Evolutionary conservation across 2,888 invertebrate species (phyloP).

Genomic region (Leucoptera coffeella): DNA sequence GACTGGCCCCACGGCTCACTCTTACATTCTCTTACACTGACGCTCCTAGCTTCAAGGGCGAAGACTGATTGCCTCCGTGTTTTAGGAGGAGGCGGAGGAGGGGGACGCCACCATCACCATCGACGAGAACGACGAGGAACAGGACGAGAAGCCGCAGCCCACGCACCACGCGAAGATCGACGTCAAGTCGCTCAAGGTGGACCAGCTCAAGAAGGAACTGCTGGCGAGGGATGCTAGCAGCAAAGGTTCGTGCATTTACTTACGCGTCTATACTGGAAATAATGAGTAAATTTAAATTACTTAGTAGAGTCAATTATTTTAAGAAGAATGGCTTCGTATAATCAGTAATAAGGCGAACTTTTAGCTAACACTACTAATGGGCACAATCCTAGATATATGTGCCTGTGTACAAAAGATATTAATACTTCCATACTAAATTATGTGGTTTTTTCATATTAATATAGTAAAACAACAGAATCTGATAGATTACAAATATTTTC

Average conservation of each 20-base stretch:
- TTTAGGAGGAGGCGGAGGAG: constrained; percentile 43
- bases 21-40: too few relatives aligned
- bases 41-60: neutral
- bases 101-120: constrained; percentile 33
- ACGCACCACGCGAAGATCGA: constrained; percentile 82
- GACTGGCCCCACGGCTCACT: too few relatives aligned
- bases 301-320: neutral
- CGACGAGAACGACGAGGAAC: constrained; percentile 36
- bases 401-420: too few relatives aligned
- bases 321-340: too few relatives aligned
- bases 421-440: too few relatives aligned
- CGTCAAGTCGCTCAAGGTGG: constrained; percentile 77
- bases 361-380: too few relatives aligned
- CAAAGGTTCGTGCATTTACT: too few relatives aligned
- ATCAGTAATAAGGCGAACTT: too few relatives aligned
- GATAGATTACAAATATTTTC: too few relatives aligned
- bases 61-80: constrained; percentile 8
- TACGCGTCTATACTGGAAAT: too few relatives aligned
- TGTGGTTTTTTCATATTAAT: too few relatives aligned
- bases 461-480: neutral
- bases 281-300: neutral
- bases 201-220: constrained; percentile 76
- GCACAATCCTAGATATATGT: too few relatives aligned
- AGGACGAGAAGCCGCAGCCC: constrained; percentile 60
- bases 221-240: constrained; percentile 72